Evolutionary conservation across 92 coral and sea anemone species (phyloP).

Genomic region (Phenganax subtilis): DNA sequence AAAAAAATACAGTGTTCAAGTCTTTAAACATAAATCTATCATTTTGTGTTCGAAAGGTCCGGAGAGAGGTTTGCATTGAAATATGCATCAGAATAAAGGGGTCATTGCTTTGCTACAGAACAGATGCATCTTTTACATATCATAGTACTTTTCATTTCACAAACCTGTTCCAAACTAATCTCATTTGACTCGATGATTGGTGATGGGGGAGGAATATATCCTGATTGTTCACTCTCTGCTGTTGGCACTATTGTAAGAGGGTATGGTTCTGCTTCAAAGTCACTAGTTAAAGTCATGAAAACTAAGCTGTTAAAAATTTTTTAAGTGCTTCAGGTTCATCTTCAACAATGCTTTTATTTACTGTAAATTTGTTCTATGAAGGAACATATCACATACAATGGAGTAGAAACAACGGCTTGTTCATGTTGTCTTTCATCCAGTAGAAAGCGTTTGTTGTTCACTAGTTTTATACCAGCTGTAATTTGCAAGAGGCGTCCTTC

Average conservation of each 20-base stretch:
- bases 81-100: too few species aligned
- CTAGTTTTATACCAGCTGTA: constrained; percentile 73
- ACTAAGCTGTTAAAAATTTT: too few species aligned
- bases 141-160: too few species aligned
- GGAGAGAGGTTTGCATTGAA: too few species aligned
- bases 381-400: constrained; percentile 60
- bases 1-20: background rate
- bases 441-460: constrained; percentile 31
- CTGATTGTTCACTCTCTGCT: constrained; percentile 26
- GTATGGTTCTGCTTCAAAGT: constrained; percentile 89
- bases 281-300: constrained; percentile 49
- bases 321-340: too few species aligned
- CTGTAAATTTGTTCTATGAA: background rate
- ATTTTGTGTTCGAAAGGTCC: too few species aligned
- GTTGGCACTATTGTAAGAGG: constrained; percentile 72
- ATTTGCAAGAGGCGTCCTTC: constrained; percentile 84
- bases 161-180: background rate
- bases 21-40: too few species aligned
- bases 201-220: constrained; percentile 10
- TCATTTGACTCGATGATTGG: constrained; percentile 9
- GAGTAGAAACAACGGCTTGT: constrained; percentile 65
- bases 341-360: too few species aligned
- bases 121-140: too few species aligned
- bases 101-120: too few species aligned
- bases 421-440: constrained; percentile 31